Evolutionary conservation across 1,140 invertebrate species (phyloP), one percentile per base, ranked within the genome.

Genomic region (Agrilus planipennis): DNA sequence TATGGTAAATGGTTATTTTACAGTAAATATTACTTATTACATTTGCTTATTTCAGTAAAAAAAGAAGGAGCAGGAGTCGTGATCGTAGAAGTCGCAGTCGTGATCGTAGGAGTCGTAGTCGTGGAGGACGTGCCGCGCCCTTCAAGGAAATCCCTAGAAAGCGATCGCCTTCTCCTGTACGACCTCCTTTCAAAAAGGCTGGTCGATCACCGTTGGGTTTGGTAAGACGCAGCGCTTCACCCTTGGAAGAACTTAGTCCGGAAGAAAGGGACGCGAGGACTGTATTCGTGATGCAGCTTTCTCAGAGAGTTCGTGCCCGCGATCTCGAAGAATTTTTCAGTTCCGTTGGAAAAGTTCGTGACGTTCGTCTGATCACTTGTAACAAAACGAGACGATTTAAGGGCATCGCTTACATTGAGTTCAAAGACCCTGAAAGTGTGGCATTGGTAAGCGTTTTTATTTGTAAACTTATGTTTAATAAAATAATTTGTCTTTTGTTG

Each of bases 301-400:
- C 92, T 42, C 88, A 95, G 55, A 73, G 90, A 49, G 91, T 98
- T 50, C 75, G 94, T 42, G 88, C 89, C 7, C 77, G 93, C 42
- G 95, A 99, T 64, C 68, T 99, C 22, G 95, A 99, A 70, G 94
- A 99, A 65, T 99, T 99, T 63, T 99, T 99, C 61, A 95, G 90
- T 3, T 88, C 90, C 40, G 94, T 99, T 41, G 96, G 96, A 25
- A 96, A 96, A 75, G 94, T 98, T 15, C 77, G 91, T 52, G 96
- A 99, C 73, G 96, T 99, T 7, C 73, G 93, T 57, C 77, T 99
- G 45, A 99, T 99, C 29, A 96, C 92, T 28, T 98, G 98, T 64
- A 98, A 98, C 62, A 97, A 98, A 67, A 99, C 96, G 0, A 77
- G 95, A 52, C 71, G 94, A 49, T 99, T 97, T 52, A 99, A 99